A percentile compares a stretch with the other conserved stretches of the same genome.
Conservation (phyloP, 2,888 invertebrate genomes). For the Ichneumoninae sp. region DNA sequence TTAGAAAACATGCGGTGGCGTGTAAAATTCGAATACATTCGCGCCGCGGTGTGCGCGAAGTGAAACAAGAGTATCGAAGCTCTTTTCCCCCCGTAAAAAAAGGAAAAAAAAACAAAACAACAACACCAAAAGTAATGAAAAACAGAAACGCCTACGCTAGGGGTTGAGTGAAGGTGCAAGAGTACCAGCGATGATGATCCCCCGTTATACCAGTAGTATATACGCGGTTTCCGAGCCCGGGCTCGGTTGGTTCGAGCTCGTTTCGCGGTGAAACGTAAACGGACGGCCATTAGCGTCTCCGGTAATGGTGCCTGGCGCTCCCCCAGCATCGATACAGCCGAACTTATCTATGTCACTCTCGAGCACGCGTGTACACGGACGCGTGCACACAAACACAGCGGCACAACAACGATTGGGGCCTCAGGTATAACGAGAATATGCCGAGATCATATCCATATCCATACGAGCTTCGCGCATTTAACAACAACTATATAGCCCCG, state of each 20-base stretch:
- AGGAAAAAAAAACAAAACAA: not conserved
- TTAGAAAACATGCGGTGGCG: not conserved
- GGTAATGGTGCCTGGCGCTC: slow-evolving; percentile 42
- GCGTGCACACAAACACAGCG: not conserved
- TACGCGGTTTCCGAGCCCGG: slow-evolving; percentile 8
- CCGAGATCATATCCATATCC: slow-evolving; percentile 44
- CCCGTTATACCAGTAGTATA: slow-evolving; percentile 14
- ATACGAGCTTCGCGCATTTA: slow-evolving; percentile 31
- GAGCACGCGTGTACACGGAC: not conserved
- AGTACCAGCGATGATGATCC: slow-evolving; percentile 33
- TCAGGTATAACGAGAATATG: slow-evolving; percentile 25
- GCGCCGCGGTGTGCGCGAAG: not conserved
- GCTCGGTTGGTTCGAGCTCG: slow-evolving; percentile 29
- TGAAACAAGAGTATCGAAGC: not conserved
- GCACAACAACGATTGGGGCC: slow-evolving; percentile 24
- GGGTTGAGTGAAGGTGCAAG: slow-evolving; percentile 30
- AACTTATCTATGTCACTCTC: slow-evolving; percentile 46
- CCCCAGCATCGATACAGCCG: slow-evolving; percentile 42
- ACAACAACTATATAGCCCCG: slow-evolving; percentile 18
- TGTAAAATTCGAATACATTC: not conserved
- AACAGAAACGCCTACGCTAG: slow-evolving; percentile 28
- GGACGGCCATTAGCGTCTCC: slow-evolving; percentile 57
- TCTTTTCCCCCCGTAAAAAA: not conserved
- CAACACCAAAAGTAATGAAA: slow-evolving; percentile 15
- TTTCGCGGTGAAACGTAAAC: slow-evolving; percentile 61